Base-by-base conservation (phyloP, 2,888 invertebrate species). In the Eupithecia subfuscata region DNA sequence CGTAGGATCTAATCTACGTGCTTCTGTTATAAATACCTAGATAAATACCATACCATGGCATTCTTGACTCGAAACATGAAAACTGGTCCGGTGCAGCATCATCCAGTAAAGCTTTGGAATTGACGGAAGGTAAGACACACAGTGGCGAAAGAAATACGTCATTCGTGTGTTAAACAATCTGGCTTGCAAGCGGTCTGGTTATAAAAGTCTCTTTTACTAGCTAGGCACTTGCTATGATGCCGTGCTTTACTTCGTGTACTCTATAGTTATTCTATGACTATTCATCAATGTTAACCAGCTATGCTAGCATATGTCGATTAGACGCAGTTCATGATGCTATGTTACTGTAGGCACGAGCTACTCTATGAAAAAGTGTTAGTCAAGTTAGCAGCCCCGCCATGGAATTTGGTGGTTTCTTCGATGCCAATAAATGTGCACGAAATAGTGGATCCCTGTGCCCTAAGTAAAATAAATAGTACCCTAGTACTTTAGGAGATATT, bases 331-430 rank as follows among this genome's bases (percentile, higher is more conserved):
- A 22, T 22, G 48, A 70, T 63, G 40, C 45, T 45, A 45, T 45
- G 16, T 45, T 16, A 45, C 45, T 45, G 12, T 11, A 34, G 45
- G 43, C 30, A 30, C 30, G 30, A 30, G 30, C 30, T 30, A 30
- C 30, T 30, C 30, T 30, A 30, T 30, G 30, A 30, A 72, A 75
- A 74, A 60, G 60, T n/a, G n/a, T n/a, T n/a, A n/a, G n/a, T n/a
- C n/a, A n/a, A n/a, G n/a, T n/a, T n/a, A n/a, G n/a, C n/a, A n/a
- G n/a, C n/a, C n/a, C n/a, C n/a, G n/a, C n/a, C n/a, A n/a, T n/a
- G n/a, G n/a, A n/a, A n/a, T n/a, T n/a, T n/a, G n/a, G n/a, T n/a
- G n/a, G n/a, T n/a, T n/a, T n/a, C n/a, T n/a, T n/a, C n/a, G n/a
- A n/a, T n/a, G n/a, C n/a, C n/a, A n/a, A n/a, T n/a, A n/a, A n/a